Evolutionary conservation across 2,888 invertebrate species (phyloP).

Genomic region (Netelia virgata): DNA sequence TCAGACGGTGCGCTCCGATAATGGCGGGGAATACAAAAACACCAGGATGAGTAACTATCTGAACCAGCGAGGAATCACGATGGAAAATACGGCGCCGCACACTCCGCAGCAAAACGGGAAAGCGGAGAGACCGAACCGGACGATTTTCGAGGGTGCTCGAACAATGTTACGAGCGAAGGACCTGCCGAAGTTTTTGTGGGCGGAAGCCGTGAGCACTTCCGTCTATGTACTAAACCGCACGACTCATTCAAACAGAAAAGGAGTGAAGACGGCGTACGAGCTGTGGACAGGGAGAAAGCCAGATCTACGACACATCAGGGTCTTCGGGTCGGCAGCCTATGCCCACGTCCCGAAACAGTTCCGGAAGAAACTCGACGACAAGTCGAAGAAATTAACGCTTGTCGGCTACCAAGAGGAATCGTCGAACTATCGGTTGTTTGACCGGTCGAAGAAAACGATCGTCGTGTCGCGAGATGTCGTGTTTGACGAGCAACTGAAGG

Average conservation of each 20-base stretch:
- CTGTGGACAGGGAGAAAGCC: slow-evolving; percentile 65
- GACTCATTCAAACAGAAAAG: slow-evolving; percentile 4
- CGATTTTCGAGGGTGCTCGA: slow-evolving; percentile 65
- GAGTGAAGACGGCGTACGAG: slow-evolving; percentile 33
- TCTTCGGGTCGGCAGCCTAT: slow-evolving; percentile 66
- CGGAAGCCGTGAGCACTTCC: slow-evolving; percentile 72
- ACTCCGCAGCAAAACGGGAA: slow-evolving; percentile 68
- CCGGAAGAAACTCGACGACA: slow-evolving; percentile 68
- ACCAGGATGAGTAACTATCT: slow-evolving; percentile 42
- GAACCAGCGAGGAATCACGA: slow-evolving; percentile 40
- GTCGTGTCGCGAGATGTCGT: slow-evolving; percentile 41
- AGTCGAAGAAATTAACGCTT: slow-evolving; percentile 67
- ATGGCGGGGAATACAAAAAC: slow-evolving; percentile 64
- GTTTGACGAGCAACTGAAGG: slow-evolving; percentile 4
- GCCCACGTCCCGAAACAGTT: slow-evolving; percentile 62
- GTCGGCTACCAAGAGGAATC: slow-evolving; percentile 51
- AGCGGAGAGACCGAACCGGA: slow-evolving; percentile 66
- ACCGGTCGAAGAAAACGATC: slow-evolving; percentile 15
- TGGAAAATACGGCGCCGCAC: slow-evolving; percentile 59
- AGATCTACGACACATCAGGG: slow-evolving; percentile 55
- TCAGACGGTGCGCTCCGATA: slow-evolving; percentile 59
- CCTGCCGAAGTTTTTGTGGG: slow-evolving; percentile 62
- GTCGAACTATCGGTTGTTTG: slow-evolving; percentile 45
- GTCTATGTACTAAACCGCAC: slow-evolving; percentile 72
- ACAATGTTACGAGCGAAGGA: slow-evolving; percentile 63